These are phyloP conservation scores for Odiellus spinosus DNA, from an alignment of 2,888 invertebrate genomes.

Conservation along the genomic window DNA sequence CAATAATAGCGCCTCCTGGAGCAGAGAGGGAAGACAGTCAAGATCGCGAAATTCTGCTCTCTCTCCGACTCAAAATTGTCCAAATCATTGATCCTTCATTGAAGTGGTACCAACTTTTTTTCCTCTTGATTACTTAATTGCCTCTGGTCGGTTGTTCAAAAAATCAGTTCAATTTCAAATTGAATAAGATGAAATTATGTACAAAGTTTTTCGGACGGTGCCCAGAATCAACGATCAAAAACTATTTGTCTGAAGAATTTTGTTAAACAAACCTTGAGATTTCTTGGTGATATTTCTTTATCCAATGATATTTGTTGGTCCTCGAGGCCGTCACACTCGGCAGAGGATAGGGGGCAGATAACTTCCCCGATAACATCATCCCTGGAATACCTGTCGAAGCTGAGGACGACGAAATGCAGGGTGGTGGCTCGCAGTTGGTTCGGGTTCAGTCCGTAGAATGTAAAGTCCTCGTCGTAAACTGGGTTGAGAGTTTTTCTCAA, in stretches of 20 bases:
- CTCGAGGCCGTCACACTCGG: slow-evolving; percentile 19
- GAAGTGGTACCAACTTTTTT: too few relatives aligned
- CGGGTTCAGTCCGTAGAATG: slow-evolving; percentile 83
- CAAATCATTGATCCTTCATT: not conserved
- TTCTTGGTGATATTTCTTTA: slow-evolving; percentile 80
- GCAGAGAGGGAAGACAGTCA: too few relatives aligned
- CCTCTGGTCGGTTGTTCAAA: too few relatives aligned
- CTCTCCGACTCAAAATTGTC: too few relatives aligned
- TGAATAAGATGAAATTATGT: not conserved
- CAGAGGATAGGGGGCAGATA: slow-evolving; percentile 41
- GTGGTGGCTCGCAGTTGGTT: slow-evolving; percentile 77
- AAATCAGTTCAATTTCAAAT: too few relatives aligned
- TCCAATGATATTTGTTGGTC: slow-evolving; percentile 52
- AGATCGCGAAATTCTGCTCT: too few relatives aligned
- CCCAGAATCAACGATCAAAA: not conserved
- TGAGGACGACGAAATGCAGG: slow-evolving; percentile 71
- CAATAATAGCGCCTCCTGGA: not conserved
- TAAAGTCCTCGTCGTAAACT: slow-evolving; percentile 96
- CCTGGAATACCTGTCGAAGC: slow-evolving; percentile 91
- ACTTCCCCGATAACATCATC: slow-evolving; percentile 98
- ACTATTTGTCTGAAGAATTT: too few relatives aligned
- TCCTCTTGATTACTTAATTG: too few relatives aligned
- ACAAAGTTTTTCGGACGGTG: not conserved
- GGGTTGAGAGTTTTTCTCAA: slow-evolving; percentile 90
- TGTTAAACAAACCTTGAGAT: slow-evolving; percentile 89